Conservation (phyloP, 2,113 vertebrate species). For the Toxotes jaculatrix region DNA sequence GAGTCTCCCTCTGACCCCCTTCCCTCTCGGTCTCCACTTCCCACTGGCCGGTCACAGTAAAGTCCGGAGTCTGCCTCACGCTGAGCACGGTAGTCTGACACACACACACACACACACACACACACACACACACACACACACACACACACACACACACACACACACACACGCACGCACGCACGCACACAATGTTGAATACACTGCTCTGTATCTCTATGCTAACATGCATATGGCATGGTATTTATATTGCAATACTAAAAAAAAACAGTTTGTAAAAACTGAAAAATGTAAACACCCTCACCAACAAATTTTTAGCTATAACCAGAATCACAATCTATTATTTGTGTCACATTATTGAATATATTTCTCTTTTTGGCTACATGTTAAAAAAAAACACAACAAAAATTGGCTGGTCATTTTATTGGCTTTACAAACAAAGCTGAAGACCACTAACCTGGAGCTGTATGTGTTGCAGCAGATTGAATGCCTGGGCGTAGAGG, state of each 20-base stretch:
- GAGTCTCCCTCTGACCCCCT: constrained; percentile 54
- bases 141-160: constrained; percentile 50
- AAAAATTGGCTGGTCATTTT: neutral
- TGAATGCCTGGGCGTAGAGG: constrained; percentile 85
- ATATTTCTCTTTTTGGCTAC: neutral
- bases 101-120: neutral
- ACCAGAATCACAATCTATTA: too few species aligned
- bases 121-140: neutral
- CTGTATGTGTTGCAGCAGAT: constrained; percentile 83
- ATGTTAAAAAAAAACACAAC: neutral
- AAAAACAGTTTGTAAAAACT: too few species aligned
- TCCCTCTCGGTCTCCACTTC: constrained; percentile 83
- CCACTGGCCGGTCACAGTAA: constrained; percentile 87
- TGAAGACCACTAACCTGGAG: constrained; percentile 81
- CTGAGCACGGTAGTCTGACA: constrained; percentile 86
- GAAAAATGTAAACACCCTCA: too few species aligned
- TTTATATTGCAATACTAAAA: neutral
- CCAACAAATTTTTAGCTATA: too few species aligned
- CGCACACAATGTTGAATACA: neutral
- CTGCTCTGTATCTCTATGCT: neutral
- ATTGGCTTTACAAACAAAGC: neutral
- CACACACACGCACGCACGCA: too few species aligned
- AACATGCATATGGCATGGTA: neutral
- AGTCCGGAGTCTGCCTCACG: constrained; percentile 82
- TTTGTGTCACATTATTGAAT: neutral